phyloP scores from a whole-genome alignment of 2,888 invertebrate genomes.

The Acanthosepion lycidas region DNA sequence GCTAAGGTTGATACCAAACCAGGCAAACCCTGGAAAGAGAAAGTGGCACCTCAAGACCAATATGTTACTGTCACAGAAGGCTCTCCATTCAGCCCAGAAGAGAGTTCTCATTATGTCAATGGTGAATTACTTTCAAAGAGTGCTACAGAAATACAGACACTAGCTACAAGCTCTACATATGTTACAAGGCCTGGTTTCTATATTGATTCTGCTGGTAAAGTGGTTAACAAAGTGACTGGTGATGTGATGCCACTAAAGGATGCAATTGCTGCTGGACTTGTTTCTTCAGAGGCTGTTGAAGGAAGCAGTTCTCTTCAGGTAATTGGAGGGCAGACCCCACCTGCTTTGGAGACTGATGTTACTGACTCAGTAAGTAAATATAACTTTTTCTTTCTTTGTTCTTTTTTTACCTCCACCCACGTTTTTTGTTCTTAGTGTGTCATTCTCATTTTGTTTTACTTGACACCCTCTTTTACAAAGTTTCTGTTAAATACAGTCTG shows the following conservation, averaged over 20 bases:
- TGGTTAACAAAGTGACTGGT: slow-evolving; percentile 88
- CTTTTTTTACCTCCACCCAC: background rate
- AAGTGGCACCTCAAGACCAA: slow-evolving; percentile 48
- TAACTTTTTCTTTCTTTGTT: background rate
- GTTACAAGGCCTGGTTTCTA: slow-evolving; percentile 64
- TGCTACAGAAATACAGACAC: slow-evolving; percentile 62
- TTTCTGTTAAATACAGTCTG: background rate
- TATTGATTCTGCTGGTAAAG: slow-evolving; percentile 80
- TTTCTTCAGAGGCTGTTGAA: slow-evolving; percentile 79
- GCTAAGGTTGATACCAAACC: slow-evolving; percentile 53
- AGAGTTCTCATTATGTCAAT: slow-evolving; percentile 56
- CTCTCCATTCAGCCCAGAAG: slow-evolving; percentile 61
- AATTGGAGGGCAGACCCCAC: slow-evolving; percentile 48
- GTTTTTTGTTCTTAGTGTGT: background rate
- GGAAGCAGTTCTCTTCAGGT: slow-evolving; percentile 51
- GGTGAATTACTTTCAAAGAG: slow-evolving; percentile 62
- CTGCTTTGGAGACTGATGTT: slow-evolving; percentile 35
- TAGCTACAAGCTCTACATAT: slow-evolving; percentile 60
- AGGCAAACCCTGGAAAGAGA: background rate
- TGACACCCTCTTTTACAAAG: slow-evolving; percentile 7
- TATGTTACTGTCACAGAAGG: slow-evolving; percentile 55
- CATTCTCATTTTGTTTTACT: background rate
- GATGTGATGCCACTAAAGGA: slow-evolving; percentile 84
- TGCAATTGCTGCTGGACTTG: slow-evolving; percentile 84
- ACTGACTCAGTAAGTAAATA: background rate